Conservation (phyloP, 2,888 invertebrate species). For the Alcis repandata region DNA sequence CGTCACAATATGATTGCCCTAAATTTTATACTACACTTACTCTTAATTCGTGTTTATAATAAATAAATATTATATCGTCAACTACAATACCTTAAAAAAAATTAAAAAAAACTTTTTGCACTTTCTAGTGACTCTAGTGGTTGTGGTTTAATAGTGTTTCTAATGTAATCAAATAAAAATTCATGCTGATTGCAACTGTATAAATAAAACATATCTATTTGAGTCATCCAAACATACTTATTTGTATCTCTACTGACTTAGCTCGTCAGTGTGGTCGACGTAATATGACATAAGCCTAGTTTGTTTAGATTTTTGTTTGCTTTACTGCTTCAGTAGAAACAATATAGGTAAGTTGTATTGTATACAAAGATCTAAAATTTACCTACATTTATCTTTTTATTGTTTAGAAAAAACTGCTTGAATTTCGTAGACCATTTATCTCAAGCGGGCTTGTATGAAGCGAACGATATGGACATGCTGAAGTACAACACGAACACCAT, state of each 20-base stretch:
- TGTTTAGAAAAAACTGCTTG: too few relatives aligned
- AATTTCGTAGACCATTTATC: not conserved
- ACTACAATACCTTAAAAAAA: too few relatives aligned
- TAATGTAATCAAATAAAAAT: not conserved
- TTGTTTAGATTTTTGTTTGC: too few relatives aligned
- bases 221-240: not conserved
- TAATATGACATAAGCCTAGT: too few relatives aligned
- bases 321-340: too few relatives aligned
- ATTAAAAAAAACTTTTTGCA: slow-evolving; percentile 1
- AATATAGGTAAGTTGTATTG: too few relatives aligned
- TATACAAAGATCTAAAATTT: too few relatives aligned
- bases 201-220: not conserved
- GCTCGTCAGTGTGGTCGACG: too few relatives aligned
- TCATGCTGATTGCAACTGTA: not conserved
- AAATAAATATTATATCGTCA: too few relatives aligned
- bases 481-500: slow-evolving; percentile 26
- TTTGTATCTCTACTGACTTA: too few relatives aligned
- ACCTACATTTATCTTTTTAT: too few relatives aligned
- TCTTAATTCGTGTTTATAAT: not conserved
- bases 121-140: not conserved
- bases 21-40: not conserved
- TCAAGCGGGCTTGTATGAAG: slow-evolving; percentile 18
- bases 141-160: not conserved
- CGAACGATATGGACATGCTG: slow-evolving; percentile 34
- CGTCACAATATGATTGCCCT: slow-evolving; percentile 5